Evolutionary conservation across 2,888 invertebrate species (phyloP), one percentile per base, ranked within the genome.

Genomic region (Chrysomela aeneicollis): DNA sequence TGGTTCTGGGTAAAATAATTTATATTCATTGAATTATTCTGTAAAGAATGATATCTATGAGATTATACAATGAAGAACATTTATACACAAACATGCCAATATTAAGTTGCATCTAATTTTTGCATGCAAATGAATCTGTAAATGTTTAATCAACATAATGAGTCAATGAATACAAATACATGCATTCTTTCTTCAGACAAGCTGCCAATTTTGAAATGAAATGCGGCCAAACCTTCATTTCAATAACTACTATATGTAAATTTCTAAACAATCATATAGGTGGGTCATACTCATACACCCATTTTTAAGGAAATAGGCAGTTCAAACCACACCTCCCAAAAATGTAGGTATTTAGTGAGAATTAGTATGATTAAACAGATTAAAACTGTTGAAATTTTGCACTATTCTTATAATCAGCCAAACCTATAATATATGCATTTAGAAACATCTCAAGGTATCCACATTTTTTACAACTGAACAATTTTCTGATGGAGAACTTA

Each of bases 401-500:
- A n/a, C n/a, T n/a, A n/a, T n/a, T n/a, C n/a, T n/a, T n/a, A n/a
- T n/a, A n/a, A n/a, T n/a, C n/a, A n/a, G n/a, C n/a, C n/a, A n/a
- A n/a, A n/a, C n/a, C n/a, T n/a, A n/a, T n/a, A n/a, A n/a, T n/a
- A n/a, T n/a, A n/a, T n/a, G n/a, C n/a, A n/a, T n/a, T n/a, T n/a
- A n/a, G n/a, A n/a, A n/a, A n/a, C n/a, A n/a, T n/a, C n/a, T 26
- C 4, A 5, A 26, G 26, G 26, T 26, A 26, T 26, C 26, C 26
- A 26, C 26, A 26, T 26, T 42, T 42, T 42, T 2, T 42, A 15
- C 42, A 42, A 10, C n/a, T 42, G 5, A n/a, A 42, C 17, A 15
- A 2, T 42, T 42, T 17, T 15, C 10, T 42, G 5, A 50, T n/a
- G 26, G 3, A 26, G 26, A 3, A 86, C 88, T 87, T 85, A 96